Evolutionary conservation across 2,888 invertebrate species (phyloP).

Genomic region (Ophioninae sp.): DNA sequence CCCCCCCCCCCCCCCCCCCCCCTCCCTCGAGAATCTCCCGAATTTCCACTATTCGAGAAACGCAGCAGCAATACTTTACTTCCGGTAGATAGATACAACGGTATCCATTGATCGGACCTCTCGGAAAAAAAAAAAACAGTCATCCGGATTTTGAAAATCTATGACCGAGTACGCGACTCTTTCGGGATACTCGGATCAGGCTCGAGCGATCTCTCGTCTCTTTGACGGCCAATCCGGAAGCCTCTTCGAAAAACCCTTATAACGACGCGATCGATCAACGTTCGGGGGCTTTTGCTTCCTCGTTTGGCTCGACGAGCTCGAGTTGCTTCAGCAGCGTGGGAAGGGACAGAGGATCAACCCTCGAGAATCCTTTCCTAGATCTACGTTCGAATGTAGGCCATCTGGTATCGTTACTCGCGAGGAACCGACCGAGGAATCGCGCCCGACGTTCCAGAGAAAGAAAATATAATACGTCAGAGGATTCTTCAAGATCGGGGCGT

Average conservation of each 20-base stretch:
- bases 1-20: too few species aligned
- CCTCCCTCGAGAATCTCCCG: too few species aligned
- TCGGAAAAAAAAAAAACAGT: too few species aligned
- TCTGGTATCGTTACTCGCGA: constrained; percentile 1
- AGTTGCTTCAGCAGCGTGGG: neutral
- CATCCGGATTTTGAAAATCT: too few species aligned
- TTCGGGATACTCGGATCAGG: too few species aligned
- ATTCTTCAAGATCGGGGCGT: constrained; percentile 50
- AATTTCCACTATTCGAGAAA: neutral
- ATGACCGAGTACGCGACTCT: too few species aligned
- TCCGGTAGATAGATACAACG: neutral
- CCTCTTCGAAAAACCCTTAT: too few species aligned
- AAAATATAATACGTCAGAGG: constrained; percentile 17
- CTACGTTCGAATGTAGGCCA: constrained; percentile 12
- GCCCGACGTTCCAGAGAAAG: constrained; percentile 32
- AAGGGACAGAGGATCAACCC: neutral
- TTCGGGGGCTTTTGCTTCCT: neutral
- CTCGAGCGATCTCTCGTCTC: too few species aligned
- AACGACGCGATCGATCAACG: neutral
- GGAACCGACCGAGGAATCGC: neutral
- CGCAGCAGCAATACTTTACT: neutral
- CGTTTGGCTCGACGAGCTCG: neutral
- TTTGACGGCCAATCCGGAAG: too few species aligned
- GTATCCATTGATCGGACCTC: neutral
- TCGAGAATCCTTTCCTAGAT: neutral